These are phyloP conservation scores for Blera fallax DNA, from an alignment of 2,888 invertebrate genomes.

Conservation along the genomic window DNA sequence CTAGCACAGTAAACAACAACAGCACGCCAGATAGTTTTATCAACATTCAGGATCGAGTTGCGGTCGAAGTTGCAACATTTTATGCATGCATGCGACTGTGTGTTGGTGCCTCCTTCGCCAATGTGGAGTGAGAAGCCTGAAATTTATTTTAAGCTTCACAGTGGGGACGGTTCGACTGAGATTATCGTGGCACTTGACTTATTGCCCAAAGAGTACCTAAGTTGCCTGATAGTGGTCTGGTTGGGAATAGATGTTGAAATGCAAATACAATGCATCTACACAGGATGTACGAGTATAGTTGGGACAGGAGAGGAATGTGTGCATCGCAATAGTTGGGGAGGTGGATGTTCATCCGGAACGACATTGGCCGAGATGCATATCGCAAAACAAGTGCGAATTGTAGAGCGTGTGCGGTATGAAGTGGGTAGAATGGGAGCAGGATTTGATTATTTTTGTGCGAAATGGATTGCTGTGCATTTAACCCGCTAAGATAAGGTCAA, in stretches of 20 bases:
- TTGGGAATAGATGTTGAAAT: constrained; percentile 38
- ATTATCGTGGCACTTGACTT: constrained; percentile 70
- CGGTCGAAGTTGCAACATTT: constrained; percentile 40
- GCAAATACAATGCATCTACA: constrained; percentile 33
- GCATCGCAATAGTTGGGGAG: neutral
- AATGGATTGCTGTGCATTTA: neutral
- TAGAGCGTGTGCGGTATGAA: constrained; percentile 25
- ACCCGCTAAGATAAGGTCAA: neutral
- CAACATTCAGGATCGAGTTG: constrained; percentile 18
- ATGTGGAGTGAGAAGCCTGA: constrained; percentile 44
- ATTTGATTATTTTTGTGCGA: neutral
- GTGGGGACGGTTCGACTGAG: constrained; percentile 38
- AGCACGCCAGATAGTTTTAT: constrained; percentile 11
- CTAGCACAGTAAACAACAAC: neutral
- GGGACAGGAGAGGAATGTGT: constrained; percentile 19
- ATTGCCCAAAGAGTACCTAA: constrained; percentile 68
- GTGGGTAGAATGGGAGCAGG: neutral
- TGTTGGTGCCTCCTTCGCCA: constrained; percentile 29
- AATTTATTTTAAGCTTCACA: constrained; percentile 5
- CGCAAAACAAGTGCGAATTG: constrained; percentile 50
- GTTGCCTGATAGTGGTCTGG: constrained; percentile 38
- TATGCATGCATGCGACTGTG: constrained; percentile 17
- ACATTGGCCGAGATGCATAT: constrained; percentile 29
- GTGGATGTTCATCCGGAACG: neutral
- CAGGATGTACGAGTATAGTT: neutral